A percentile compares a stretch with the other conserved stretches of the same genome.
phyloP scores from a whole-genome alignment of 2,113 vertebrate genomes.

The Paedocypris sp. region DNA sequence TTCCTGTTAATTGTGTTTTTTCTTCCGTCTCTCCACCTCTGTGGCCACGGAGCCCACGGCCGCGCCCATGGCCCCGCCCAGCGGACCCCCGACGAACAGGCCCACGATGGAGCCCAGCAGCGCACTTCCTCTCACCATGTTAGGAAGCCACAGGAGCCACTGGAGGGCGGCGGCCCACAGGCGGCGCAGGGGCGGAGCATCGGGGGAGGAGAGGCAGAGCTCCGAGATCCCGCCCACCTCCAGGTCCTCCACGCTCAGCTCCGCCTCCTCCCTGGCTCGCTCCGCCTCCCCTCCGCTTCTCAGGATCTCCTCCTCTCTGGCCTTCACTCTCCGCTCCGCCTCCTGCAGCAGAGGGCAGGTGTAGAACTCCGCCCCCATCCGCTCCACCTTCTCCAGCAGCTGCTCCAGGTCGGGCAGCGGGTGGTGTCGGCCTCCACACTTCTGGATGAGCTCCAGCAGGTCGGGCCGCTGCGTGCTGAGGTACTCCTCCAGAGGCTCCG shows the following conservation, averaged over 20 bases:
- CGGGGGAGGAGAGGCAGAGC: constrained; percentile 20
- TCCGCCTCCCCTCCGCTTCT: constrained; percentile 16
- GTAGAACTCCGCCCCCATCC: constrained; percentile 31
- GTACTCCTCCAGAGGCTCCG: constrained; percentile 49
- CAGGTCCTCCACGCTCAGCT: constrained; percentile 39
- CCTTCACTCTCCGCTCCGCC: constrained; percentile 26
- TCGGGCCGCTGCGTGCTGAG: constrained; percentile 49
- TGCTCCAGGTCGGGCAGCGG: constrained; percentile 43
- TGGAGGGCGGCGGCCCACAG: constrained; percentile 48
- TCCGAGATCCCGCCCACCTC: constrained; percentile 20
- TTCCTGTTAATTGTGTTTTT: constrained; percentile 46
- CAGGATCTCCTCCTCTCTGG: constrained; percentile 31
- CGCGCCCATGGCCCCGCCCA: constrained; percentile 53
- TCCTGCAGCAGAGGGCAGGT: constrained; percentile 48
- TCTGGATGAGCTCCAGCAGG: constrained; percentile 45
- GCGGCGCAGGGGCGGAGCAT: constrained; percentile 33
- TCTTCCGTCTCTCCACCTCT: constrained; percentile 54
- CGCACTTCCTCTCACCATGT: constrained; percentile 48
- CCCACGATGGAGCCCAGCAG: constrained; percentile 56
- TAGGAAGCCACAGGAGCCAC: constrained; percentile 47
- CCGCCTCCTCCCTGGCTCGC: constrained; percentile 36
- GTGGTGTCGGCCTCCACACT: constrained; percentile 50
- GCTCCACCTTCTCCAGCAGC: constrained; percentile 58
- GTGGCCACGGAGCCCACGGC: constrained; percentile 61
- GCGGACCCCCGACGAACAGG: constrained; percentile 57